Base-by-base conservation (phyloP, 2,797 vertebrate species). In the Nyctalus aviator region DNA sequence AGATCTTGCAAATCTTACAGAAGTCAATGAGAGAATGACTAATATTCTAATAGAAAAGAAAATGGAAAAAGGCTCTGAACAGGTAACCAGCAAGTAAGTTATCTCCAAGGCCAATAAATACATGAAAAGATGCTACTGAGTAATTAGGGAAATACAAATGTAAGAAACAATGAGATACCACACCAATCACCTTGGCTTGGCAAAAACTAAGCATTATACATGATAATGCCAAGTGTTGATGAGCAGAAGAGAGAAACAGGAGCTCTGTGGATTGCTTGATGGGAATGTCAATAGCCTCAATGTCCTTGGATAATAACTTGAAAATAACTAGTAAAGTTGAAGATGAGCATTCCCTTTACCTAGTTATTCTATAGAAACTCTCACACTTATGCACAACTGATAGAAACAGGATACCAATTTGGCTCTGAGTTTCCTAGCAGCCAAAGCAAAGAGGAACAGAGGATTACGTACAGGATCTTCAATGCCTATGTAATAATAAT, bases 71-170 rank as follows among this genome's bases (percentile, higher is more conserved):
- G 37, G 7, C n/a, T 81, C 35, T 72, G 69, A 84, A 69, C 2
- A 84, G 71, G 46, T 75, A 85, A 73, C 88, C 85, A 93, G 25
- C 53, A 84, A 87, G 12, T 71, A 41, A 82, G 48, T 95, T 95
- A 59, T 59, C 17, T 9, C 66, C 9, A 46, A 93, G 30, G 27
- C 41, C 62, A 85, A 27, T 20, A 15, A 59, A 53, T 55, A 44
- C 2, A 68, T 37, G 62, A 91, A 89, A 79, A 90, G 41, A 53
- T 84, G 32, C 32, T 27, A 23, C 41, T 55, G 37, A 85, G 35
- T 75, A 50, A 84, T 30, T 32, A 89, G 71, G 5, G 12, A 94
- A 79, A 88, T 17, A 27, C 5, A 64, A 30, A 66, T 68, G 21
- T 72, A 88, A 94, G 44, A 75, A 89, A 71, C 15, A n/a, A 53